Evolutionary conservation across 1,140 invertebrate genomes (phyloP), one percentile per base, ranked within the genome.

Genomic region (Thaumetopoea pityocampa): DNA sequence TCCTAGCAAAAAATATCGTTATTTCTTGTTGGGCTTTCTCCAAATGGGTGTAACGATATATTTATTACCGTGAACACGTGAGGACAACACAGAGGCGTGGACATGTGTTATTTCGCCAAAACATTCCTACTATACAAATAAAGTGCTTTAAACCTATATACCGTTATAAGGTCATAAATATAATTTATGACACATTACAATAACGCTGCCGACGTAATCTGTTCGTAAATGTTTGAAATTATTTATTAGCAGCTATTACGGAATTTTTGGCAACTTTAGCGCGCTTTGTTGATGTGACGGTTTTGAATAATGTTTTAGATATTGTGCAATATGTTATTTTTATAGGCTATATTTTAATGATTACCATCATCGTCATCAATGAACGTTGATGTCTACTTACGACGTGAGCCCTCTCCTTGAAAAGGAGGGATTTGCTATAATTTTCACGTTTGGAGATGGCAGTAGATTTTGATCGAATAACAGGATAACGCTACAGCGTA

Each of bases 21-120:
- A 51, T 74, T 71, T 74, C 68, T 68, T 72, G 53, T 60, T 45
- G 51, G 47, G 48, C 24, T 43, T 35, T 32, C 40, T 48, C 47
- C 61, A 60, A 62, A 54, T 51, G 55, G 37, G 37, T 57, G 64
- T 68, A 67, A 73, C 69, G 66, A 67, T 42, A 71, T 76, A 79
- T 79, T 76, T 79, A 79, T 76, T 60, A 41, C 40, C 45, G 32
- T 30, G 28, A 28, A 45, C 51, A 51, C 62, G 61, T 66, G 60
- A 63, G 65, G 64, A 66, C 65, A 63, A 9, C 47, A 19, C 19
- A 51, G 49, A 53, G 35, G 64, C 47, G 59, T 46, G 62, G 63
- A 77, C 65, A 53, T 45, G 41, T 40, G 37, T 56, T 60, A 59
- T 59, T 60, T 56, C 38, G 46, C 27, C 47, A 56, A 58, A 54